Conservation (phyloP, 2,888 invertebrate species). For the Xestobium rufovillosum region DNA sequence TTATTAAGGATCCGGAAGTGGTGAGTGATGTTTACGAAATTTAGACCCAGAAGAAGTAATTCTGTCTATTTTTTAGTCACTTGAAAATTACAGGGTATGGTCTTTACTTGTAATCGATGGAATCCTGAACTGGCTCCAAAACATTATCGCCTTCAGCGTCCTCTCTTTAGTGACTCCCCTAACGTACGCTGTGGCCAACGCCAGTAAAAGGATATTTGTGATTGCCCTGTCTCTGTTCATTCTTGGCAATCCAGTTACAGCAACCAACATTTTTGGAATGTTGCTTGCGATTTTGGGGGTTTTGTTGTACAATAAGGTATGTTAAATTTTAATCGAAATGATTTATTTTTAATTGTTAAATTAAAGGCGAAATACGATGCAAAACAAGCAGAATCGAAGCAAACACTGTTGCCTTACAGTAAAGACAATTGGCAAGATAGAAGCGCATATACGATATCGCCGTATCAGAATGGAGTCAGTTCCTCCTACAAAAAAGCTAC, state of each 20-base stretch:
- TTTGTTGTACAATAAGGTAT: slow-evolving; percentile 78
- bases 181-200: slow-evolving; percentile 92
- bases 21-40: slow-evolving; percentile 50
- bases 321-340: slow-evolving; percentile 7
- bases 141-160: slow-evolving; percentile 90
- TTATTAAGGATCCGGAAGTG: slow-evolving; percentile 55
- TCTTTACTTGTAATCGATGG: slow-evolving; percentile 70
- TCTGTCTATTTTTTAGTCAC: slow-evolving; percentile 41
- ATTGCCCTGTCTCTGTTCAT: slow-evolving; percentile 81
- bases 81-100: slow-evolving; percentile 49
- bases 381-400: slow-evolving; percentile 45
- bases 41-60: slow-evolving; percentile 9
- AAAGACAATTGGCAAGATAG: slow-evolving; percentile 47
- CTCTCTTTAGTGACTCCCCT: slow-evolving; percentile 87
- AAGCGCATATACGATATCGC: slow-evolving; percentile 70
- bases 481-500: slow-evolving; percentile 27
- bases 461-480: slow-evolving; percentile 34
- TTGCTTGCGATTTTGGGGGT: slow-evolving; percentile 83
- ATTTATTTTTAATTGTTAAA: slow-evolving; percentile 15
- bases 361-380: slow-evolving; percentile 65
- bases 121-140: slow-evolving; percentile 87
- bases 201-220: slow-evolving; percentile 87
- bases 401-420: slow-evolving; percentile 49
- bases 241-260: slow-evolving; percentile 86
- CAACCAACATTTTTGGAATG: slow-evolving; percentile 84